Evolutionary conservation across 2,888 invertebrate species (phyloP), one percentile per base, ranked within the genome.

Genomic region (Machimus rusticus): DNA sequence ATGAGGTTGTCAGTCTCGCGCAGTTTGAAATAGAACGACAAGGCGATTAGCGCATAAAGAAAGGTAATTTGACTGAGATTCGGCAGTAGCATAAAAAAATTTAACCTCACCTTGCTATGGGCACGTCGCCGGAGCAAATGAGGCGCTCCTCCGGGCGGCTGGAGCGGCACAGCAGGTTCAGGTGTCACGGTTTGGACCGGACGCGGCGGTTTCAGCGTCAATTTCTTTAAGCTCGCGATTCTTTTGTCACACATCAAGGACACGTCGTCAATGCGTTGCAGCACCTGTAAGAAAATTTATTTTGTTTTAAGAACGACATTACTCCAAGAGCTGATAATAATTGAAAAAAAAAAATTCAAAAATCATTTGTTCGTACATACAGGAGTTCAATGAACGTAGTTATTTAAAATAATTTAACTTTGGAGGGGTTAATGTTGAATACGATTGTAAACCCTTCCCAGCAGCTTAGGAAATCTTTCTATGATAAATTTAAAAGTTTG

Each of bases 241-340:
- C 97, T 95, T 92, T 98, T 97, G 88, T 97, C 96, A 93, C 98
- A 98, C 98, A 98, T 98, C 90, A 96, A 93, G 91, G 96, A 97
- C 1, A 99, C 97, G 93, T 99, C 99, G 92, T 98, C 98, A 90
- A 99, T 97, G 90, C 98, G 94, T 94, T 98, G 97, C 78, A 98
- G 94, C 89, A 98, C 98, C 97, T 98, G 92, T 5, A 74, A 74
- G 79, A 55, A 57, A 39, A 23, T 5, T 51, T 34, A 31, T 79
- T 79, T 19, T 1, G n/a, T 46, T 43, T 34, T 34, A 34, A 34
- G 1, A 34, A 34, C 1, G 34, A 34, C 34, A 34, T 34, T 6
- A 34, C 34, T 6, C 34, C 34, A 34, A 34, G 34, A 0, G 34
- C 0, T 34, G 0, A 34, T 34, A 39, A 39, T 39, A 39, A 39